phyloP scores from a whole-genome alignment of 1,140 invertebrate genomes.

The Lutraria rhynchaena region DNA sequence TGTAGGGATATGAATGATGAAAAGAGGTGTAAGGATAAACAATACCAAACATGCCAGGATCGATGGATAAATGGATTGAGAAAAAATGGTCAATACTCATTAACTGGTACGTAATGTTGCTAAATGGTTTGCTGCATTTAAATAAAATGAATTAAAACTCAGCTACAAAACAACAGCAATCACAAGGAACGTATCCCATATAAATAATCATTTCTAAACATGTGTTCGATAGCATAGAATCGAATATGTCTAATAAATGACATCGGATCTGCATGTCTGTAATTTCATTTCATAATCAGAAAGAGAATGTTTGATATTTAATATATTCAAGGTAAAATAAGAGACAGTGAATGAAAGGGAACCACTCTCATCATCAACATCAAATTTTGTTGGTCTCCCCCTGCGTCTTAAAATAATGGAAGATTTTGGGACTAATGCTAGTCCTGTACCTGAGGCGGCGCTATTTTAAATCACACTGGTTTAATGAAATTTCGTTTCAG shows the following conservation, averaged over 20 bases:
- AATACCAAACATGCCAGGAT: neutral
- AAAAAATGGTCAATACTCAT: neutral
- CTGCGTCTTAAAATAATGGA: neutral
- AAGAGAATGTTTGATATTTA: no score
- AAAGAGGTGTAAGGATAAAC: neutral
- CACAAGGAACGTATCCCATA: neutral
- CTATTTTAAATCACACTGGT: neutral
- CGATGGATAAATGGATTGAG: slow-evolving; percentile 2
- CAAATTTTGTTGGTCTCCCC: no score
- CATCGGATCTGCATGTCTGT: neutral
- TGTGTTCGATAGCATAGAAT: neutral
- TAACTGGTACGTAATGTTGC: neutral
- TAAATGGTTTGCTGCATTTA: neutral
- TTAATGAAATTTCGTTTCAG: neutral
- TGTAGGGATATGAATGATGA: slow-evolving; percentile 14
- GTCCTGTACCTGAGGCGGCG: neutral
- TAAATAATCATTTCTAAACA: neutral
- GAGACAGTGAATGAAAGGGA: no score
- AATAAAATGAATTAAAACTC: neutral
- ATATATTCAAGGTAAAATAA: no score
- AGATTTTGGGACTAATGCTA: neutral
- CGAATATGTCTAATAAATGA: neutral
- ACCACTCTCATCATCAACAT: no score
- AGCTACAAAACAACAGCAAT: neutral
- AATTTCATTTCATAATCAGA: no score